A percentile compares a stretch with the other conserved stretches of the same genome.
Evolutionary conservation across 2,113 vertebrate genomes (phyloP).

Genomic region (Brachypodius melanocephalos): DNA sequence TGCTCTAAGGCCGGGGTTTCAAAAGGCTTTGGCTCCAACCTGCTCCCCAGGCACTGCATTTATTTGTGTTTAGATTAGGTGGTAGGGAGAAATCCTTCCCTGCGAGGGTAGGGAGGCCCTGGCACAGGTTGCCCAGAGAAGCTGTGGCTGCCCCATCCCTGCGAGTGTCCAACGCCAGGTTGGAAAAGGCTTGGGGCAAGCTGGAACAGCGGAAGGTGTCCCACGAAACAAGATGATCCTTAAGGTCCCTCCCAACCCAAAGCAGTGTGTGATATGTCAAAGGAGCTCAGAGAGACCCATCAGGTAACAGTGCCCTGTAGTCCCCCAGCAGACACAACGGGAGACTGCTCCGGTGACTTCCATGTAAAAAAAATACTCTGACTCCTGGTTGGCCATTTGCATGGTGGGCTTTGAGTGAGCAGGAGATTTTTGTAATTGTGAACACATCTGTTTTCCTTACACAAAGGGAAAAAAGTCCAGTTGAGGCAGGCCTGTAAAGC

Average conservation of each 20-base stretch:
- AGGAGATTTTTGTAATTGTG: not conserved
- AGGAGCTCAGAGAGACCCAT: not conserved
- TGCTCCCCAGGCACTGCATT: not conserved
- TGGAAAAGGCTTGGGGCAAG: not conserved
- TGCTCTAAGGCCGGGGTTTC: not conserved
- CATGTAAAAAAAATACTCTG: not conserved
- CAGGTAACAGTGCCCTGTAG: not conserved
- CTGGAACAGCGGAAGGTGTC: not conserved
- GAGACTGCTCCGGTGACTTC: not conserved
- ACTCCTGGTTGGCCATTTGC: conserved; percentile 14
- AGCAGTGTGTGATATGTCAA: not conserved
- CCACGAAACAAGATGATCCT: not conserved
- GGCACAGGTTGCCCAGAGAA: not conserved
- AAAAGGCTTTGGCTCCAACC: not conserved
- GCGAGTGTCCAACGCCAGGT: not conserved
- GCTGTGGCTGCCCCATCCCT: not conserved
- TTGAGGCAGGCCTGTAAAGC: conserved; percentile 42
- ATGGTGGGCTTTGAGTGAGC: not conserved
- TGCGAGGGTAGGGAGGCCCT: not conserved
- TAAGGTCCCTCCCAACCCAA: not conserved
- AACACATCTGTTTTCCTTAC: conserved; percentile 58
- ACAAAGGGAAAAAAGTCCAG: conserved; percentile 5
- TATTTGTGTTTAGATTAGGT: not conserved
- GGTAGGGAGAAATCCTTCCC: not conserved
- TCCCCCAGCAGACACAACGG: not conserved